Conservation (phyloP, 2,113 vertebrate genomes). For the Rhabdomys dilectus region DNA sequence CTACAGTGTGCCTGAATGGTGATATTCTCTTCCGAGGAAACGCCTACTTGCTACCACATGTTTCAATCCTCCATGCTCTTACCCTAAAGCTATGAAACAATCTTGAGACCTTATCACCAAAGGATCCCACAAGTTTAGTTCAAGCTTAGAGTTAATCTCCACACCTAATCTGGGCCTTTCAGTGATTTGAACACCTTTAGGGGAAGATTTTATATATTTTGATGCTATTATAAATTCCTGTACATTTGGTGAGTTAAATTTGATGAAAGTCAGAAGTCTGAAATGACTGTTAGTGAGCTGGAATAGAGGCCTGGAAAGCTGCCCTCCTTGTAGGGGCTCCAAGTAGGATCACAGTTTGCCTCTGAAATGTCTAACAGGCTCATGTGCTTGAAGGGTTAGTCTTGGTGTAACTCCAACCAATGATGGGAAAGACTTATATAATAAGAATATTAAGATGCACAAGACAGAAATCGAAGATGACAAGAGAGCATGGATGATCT, state of each 20-base stretch:
- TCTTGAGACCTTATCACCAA: not conserved
- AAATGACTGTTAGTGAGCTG: not conserved
- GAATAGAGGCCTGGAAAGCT: not conserved
- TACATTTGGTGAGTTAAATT: not conserved
- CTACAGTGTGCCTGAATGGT: not conserved
- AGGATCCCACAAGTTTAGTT: not conserved
- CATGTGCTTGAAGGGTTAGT: not conserved
- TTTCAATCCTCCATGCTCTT: not conserved
- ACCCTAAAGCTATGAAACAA: not conserved
- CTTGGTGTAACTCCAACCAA: not conserved
- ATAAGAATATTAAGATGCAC: not conserved
- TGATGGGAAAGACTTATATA: not conserved
- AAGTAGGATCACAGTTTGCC: not conserved
- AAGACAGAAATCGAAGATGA: not conserved
- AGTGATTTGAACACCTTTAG: not conserved
- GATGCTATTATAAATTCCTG: not conserved
- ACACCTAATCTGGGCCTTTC: not conserved
- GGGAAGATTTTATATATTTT: not conserved
- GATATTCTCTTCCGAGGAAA: not conserved
- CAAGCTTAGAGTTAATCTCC: not conserved
- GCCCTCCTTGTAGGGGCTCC: not conserved
- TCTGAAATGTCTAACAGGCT: not conserved
- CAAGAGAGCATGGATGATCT: not conserved
- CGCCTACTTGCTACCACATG: not conserved
- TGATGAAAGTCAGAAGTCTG: not conserved